Conservation (phyloP, 35 echinoderm and acorn worm species). For the Lytechinus variegatus region DNA sequence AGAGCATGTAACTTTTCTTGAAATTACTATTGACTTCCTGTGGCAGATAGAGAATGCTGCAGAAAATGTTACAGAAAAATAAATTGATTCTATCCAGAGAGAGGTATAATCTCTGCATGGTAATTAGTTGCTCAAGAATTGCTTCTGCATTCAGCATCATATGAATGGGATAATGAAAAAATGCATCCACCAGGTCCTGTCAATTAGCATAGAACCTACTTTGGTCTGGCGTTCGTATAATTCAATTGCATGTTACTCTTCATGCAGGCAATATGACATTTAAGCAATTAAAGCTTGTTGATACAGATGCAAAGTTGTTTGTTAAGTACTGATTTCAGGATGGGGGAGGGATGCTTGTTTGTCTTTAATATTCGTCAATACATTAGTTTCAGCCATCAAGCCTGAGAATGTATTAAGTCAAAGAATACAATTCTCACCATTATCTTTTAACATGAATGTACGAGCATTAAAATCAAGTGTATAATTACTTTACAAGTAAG, state of each 20-base stretch:
- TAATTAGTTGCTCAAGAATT: background rate
- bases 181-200: background rate
- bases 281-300: constrained; percentile 42
- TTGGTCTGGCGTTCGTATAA: background rate
- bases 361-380: too few relatives aligned
- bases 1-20: too few relatives aligned
- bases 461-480: background rate
- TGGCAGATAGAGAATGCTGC: background rate
- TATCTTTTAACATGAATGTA: too few relatives aligned
- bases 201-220: background rate
- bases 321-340: background rate
- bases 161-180: background rate
- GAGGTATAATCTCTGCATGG: background rate
- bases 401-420: too few relatives aligned
- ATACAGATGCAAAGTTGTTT: constrained; percentile 12
- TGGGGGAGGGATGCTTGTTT: too few relatives aligned
- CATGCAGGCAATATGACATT: constrained; percentile 13
- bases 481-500: background rate
- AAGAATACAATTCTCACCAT: too few relatives aligned
- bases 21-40: background rate
- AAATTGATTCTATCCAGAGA: background rate
- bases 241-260: background rate
- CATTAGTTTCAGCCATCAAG: too few relatives aligned
- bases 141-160: background rate
- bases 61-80: background rate